A percentile compares a stretch with the other conserved stretches of the same genome.
Conservation (phyloP, 2,888 invertebrate species). For the Drosophila kanekoi region DNA sequence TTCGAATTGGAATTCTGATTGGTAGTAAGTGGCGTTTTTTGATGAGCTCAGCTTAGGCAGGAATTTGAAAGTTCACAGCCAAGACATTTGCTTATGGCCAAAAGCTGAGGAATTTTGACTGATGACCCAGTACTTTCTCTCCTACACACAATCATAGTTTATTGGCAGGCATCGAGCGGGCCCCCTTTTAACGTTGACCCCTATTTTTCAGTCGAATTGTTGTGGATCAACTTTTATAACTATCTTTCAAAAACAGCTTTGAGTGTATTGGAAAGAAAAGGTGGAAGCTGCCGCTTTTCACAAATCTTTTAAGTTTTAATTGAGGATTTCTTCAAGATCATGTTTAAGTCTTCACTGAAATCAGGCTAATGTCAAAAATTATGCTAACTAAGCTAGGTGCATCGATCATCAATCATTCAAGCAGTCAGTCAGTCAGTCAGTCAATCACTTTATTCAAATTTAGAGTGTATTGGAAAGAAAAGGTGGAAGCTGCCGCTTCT, state of each 20-base stretch:
- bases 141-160: background rate
- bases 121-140: conserved; percentile 36
- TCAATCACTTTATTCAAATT: background rate
- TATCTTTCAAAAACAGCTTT: no score
- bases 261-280: no score
- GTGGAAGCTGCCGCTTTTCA: no score
- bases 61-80: conserved; percentile 37
- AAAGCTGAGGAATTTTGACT: conserved; percentile 22
- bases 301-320: no score
- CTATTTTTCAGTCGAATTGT: no score
- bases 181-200: no score
- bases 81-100: conserved; percentile 21
- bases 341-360: background rate
- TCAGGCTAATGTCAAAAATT: no score
- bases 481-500: no score
- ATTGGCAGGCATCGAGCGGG: no score
- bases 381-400: background rate
- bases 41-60: conserved; percentile 19
- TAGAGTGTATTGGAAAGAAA: no score
- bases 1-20: conserved; percentile 4
- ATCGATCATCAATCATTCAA: conserved; percentile 1
- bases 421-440: background rate
- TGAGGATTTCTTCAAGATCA: no score
- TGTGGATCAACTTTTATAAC: no score
- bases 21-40: conserved; percentile 29